phyloP scores from a whole-genome alignment of 2,888 invertebrate genomes.

The Eretmocerus hayati region DNA sequence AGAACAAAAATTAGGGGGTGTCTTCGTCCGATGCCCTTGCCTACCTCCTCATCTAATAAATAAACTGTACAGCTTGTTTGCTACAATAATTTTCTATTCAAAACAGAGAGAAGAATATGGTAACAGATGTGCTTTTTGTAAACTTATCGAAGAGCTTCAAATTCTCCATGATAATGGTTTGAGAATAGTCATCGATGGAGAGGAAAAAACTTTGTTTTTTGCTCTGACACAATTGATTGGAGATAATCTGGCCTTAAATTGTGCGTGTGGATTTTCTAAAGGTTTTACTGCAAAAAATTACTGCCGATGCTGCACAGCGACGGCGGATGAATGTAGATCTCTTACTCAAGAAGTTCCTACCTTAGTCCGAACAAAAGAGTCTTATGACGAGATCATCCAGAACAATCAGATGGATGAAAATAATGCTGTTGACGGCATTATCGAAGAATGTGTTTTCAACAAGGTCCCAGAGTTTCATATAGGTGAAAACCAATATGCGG shows the following conservation, averaged over 20 bases:
- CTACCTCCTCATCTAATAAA: slow-evolving; percentile 8
- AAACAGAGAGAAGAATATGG: slow-evolving; percentile 10
- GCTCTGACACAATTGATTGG: slow-evolving; percentile 7
- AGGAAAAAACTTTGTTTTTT: slow-evolving; percentile 3
- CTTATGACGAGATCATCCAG: neutral
- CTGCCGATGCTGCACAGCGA: neutral
- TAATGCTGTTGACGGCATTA: no score
- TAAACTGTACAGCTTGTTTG: slow-evolving; percentile 10
- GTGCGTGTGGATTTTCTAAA: slow-evolving; percentile 5
- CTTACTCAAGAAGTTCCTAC: neutral
- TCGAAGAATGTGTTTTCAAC: neutral
- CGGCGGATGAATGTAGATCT: neutral
- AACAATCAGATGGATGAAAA: no score
- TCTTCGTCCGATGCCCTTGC: slow-evolving; percentile 10
- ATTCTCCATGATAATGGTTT: neutral
- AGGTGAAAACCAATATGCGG: no score
- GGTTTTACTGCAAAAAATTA: slow-evolving; percentile 1
- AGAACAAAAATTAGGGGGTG: slow-evolving; percentile 13
- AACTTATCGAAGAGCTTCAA: slow-evolving; percentile 11
- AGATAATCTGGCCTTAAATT: slow-evolving; percentile 2
- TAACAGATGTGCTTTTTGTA: slow-evolving; percentile 5
- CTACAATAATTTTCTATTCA: slow-evolving; percentile 7
- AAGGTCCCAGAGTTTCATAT: neutral
- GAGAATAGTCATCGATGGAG: slow-evolving; percentile 1
- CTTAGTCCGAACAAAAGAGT: neutral